A percentile compares a stretch with the other conserved stretches of the same genome.
These are phyloP conservation scores for Diplolepis rosae DNA, from an alignment of 2,888 invertebrate genomes.

Conservation along the genomic window DNA sequence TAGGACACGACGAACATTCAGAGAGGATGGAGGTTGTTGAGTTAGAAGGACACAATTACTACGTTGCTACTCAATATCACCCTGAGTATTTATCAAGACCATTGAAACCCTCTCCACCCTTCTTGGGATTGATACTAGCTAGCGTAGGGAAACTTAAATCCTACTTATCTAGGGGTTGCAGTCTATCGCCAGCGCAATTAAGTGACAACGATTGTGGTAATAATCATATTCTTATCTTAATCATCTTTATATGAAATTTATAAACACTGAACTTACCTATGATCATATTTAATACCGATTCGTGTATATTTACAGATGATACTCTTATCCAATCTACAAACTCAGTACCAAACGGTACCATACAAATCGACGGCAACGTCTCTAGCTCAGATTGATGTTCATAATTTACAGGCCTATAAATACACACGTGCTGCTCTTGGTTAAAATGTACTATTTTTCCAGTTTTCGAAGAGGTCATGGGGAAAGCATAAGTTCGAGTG, in stretches of 20 bases:
- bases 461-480: too few species aligned
- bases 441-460: too few species aligned
- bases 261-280: background rate
- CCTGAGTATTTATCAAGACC: conserved; percentile 97
- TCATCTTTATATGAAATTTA: background rate
- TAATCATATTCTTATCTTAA: too few species aligned
- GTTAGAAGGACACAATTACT: conserved; percentile 91
- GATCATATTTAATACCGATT: background rate
- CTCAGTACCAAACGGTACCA: background rate
- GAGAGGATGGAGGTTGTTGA: conserved; percentile 96
- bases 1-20: conserved; percentile 84
- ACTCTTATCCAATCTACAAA: background rate
- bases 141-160: conserved; percentile 86
- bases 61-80: conserved; percentile 97
- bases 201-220: conserved; percentile 47
- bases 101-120: conserved; percentile 94
- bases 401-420: too few species aligned
- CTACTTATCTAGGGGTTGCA: conserved; percentile 84
- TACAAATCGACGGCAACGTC: background rate
- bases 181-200: conserved; percentile 62
- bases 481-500: too few species aligned
- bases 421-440: too few species aligned
- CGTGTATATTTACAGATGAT: background rate
- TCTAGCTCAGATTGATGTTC: background rate
- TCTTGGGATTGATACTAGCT: conserved; percentile 94